phyloP scores from a whole-genome alignment of 2,113 vertebrate genomes.

The Dasyprocta punctata region DNA sequence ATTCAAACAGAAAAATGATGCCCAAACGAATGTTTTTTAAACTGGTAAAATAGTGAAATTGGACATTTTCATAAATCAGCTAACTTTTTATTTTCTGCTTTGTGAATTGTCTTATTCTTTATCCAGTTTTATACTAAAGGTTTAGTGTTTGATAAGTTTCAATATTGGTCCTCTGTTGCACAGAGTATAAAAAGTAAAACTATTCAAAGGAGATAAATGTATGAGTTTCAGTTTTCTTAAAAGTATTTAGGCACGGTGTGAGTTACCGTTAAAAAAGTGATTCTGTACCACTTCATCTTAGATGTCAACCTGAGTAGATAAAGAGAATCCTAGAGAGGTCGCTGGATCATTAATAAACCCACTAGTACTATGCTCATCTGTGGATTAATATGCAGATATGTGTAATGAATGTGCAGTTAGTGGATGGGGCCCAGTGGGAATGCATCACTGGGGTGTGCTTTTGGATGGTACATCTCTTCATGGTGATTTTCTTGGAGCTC shows the following conservation, averaged over 20 bases:
- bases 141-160: neutral
- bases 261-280: neutral
- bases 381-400: neutral
- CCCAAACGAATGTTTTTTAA: neutral
- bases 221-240: neutral
- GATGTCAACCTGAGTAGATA: neutral
- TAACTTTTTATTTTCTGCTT: neutral
- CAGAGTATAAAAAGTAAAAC: neutral
- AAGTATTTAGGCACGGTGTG: neutral
- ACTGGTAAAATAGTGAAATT: neutral
- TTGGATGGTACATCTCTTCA: neutral
- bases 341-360: neutral
- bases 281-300: neutral
- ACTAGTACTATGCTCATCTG: neutral
- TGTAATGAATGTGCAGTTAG: neutral
- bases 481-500: neutral
- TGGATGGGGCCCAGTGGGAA: neutral
- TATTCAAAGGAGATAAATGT: neutral
- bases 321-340: neutral
- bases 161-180: neutral
- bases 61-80: neutral
- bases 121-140: neutral
- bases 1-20: neutral
- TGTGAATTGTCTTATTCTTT: neutral
- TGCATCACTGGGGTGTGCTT: neutral